Percentiles rank a stretch among this genome's conserved stretches.
phyloP scores from a whole-genome alignment of 2,888 invertebrate genomes.

The Apamea epomidion region DNA sequence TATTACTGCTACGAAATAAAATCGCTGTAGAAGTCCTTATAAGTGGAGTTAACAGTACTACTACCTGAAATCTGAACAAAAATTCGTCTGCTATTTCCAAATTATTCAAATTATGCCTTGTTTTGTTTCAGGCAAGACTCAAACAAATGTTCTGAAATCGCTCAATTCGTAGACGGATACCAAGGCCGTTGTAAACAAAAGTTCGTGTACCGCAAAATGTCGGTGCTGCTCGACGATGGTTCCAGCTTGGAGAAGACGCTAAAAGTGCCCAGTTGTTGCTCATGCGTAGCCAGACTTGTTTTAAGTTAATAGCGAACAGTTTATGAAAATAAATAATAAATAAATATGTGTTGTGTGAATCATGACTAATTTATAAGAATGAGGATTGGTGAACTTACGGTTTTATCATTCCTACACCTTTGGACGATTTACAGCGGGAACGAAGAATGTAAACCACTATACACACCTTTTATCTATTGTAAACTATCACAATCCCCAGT shows the following conservation, averaged over 20 bases:
- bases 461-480: constrained; percentile 19
- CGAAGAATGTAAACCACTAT: constrained; percentile 4
- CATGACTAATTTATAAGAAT: constrained; percentile 39
- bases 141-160: constrained; percentile 86
- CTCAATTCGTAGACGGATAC: constrained; percentile 85
- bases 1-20: background rate
- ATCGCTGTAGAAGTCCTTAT: background rate
- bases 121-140: constrained; percentile 80
- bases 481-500: constrained; percentile 46
- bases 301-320: constrained; percentile 24
- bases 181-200: constrained; percentile 91
- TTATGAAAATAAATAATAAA: background rate
- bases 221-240: constrained; percentile 75
- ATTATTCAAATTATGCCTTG: background rate
- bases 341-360: constrained; percentile 24
- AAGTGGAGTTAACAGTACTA: constrained; percentile 4
- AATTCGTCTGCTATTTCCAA: background rate
- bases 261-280: constrained; percentile 94
- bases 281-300: constrained; percentile 84
- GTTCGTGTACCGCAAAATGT: constrained; percentile 87
- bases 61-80: background rate
- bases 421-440: constrained; percentile 5
- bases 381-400: constrained; percentile 5
- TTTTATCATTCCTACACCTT: constrained; percentile 3
- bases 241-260: constrained; percentile 84